Evolutionary conservation across 2,888 invertebrate genomes (phyloP).

Genomic region (Scaptomyza polygonia): DNA sequence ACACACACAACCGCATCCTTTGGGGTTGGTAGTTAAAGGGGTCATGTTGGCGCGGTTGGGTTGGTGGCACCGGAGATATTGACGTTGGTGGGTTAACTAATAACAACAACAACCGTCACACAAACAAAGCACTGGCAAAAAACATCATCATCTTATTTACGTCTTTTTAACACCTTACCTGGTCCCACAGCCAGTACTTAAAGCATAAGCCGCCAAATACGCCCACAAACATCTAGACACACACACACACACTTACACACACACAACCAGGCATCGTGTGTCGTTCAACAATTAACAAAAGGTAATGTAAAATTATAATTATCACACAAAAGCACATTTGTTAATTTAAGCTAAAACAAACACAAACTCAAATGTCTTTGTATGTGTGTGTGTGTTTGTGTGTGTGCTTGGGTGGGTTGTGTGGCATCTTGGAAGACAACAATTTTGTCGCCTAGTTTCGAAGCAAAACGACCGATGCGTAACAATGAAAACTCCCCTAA

Average conservation of each 20-base stretch:
- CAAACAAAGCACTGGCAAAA: constrained; percentile 37
- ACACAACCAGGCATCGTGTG: constrained; percentile 45
- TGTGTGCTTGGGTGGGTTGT: constrained; percentile 2
- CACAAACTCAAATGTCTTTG: constrained; percentile 18
- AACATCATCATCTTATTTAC: constrained; percentile 77
- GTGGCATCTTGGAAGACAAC: constrained; percentile 63
- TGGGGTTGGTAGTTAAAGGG: constrained; percentile 33
- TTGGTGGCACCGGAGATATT: neutral
- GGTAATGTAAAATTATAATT: constrained; percentile 84
- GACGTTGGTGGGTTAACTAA: constrained; percentile 63
- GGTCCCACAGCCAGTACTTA: constrained; percentile 28
- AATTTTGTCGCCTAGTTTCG: constrained; percentile 63
- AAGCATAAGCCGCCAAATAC: constrained; percentile 26
- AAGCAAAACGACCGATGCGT: constrained; percentile 75
- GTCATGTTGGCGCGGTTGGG: neutral
- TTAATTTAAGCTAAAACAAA: constrained; percentile 81
- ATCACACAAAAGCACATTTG: constrained; percentile 82
- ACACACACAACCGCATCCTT: constrained; percentile 54
- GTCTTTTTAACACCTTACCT: constrained; percentile 75
- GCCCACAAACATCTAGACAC: constrained; percentile 19
- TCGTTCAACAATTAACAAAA: constrained; percentile 83
- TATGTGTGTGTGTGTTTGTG: constrained; percentile 5
- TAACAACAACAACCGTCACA: constrained; percentile 55
- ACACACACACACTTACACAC: constrained; percentile 16
- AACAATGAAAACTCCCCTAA: constrained; percentile 80